These are phyloP conservation scores for Pararge aegeria DNA, from an alignment of 1,140 invertebrate species.

Conservation along the genomic window DNA sequence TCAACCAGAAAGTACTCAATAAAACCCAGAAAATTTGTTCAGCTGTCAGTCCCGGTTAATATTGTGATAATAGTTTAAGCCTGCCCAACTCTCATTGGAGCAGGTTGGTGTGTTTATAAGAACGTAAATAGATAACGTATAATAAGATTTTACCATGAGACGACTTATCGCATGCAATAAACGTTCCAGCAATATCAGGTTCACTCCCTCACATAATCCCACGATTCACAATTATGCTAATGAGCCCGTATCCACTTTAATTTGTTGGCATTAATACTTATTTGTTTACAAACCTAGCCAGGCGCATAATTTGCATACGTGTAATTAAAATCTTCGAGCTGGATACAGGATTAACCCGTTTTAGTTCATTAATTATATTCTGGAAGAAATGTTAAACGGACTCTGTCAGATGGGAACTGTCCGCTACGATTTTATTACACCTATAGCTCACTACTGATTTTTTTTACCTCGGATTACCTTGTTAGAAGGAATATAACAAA, in stretches of 20 bases:
- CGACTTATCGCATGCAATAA: slow-evolving; percentile 9
- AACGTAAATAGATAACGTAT: no score
- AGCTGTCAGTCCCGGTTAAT: no score
- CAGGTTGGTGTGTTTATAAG: no score
- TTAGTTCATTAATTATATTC: slow-evolving; percentile 1
- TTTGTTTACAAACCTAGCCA: slow-evolving; percentile 23
- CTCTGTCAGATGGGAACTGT: background rate
- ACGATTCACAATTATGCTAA: slow-evolving; percentile 22
- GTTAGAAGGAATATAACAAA: no score
- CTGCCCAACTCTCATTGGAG: no score
- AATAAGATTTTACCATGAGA: no score
- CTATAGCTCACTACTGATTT: no score
- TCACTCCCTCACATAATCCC: slow-evolving; percentile 11
- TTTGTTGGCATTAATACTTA: slow-evolving; percentile 24
- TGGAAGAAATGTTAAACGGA: background rate
- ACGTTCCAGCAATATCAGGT: slow-evolving; percentile 7
- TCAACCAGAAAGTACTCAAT: no score
- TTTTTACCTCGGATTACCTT: no score
- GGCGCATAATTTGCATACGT: slow-evolving; percentile 16
- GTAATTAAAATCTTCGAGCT: slow-evolving; percentile 20
- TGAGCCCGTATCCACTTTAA: slow-evolving; percentile 18
- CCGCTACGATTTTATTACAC: background rate
- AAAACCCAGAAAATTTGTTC: no score
- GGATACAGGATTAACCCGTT: slow-evolving; percentile 11
- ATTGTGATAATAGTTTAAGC: no score